These are phyloP conservation scores for Cherax destructor DNA, from an alignment of 1,140 invertebrate genomes.

Conservation along the genomic window DNA sequence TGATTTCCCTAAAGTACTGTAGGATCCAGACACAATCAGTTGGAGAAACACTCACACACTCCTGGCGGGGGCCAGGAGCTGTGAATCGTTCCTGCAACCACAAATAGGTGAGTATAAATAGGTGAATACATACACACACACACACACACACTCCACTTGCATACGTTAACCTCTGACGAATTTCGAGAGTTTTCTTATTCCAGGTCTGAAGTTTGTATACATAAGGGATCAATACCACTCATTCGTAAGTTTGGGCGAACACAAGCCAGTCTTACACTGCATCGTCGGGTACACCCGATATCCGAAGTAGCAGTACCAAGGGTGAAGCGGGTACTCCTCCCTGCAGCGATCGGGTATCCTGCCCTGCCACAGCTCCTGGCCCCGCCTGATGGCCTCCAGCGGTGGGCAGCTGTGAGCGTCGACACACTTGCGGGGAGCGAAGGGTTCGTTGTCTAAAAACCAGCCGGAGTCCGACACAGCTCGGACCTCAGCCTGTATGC, in stretches of 20 bases:
- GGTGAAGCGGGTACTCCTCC: constrained; percentile 82
- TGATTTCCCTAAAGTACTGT: too few species aligned
- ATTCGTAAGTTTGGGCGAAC: background rate
- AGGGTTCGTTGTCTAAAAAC: constrained; percentile 91
- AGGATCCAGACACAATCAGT: too few species aligned
- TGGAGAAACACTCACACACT: too few species aligned
- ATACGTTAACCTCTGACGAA: too few species aligned
- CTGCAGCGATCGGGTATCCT: constrained; percentile 86
- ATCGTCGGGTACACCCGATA: constrained; percentile 91
- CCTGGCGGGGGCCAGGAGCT: too few species aligned
- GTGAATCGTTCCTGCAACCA: too few species aligned
- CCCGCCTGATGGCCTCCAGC: constrained; percentile 74
- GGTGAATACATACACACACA: too few species aligned
- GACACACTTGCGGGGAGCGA: constrained; percentile 77
- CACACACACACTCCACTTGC: too few species aligned
- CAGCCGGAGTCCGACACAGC: constrained; percentile 94
- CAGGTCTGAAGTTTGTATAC: too few species aligned
- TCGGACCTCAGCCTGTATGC: constrained; percentile 82
- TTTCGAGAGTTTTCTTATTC: too few species aligned
- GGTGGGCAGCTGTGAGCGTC: constrained; percentile 74
- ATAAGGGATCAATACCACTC: too few species aligned
- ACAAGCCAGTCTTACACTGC: constrained; percentile 79
- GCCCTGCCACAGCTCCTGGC: constrained; percentile 89
- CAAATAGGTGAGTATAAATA: too few species aligned
- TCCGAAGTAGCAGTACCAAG: constrained; percentile 94